Conservation (phyloP, 2,888 invertebrate species). For the Callimorpha dominula region DNA sequence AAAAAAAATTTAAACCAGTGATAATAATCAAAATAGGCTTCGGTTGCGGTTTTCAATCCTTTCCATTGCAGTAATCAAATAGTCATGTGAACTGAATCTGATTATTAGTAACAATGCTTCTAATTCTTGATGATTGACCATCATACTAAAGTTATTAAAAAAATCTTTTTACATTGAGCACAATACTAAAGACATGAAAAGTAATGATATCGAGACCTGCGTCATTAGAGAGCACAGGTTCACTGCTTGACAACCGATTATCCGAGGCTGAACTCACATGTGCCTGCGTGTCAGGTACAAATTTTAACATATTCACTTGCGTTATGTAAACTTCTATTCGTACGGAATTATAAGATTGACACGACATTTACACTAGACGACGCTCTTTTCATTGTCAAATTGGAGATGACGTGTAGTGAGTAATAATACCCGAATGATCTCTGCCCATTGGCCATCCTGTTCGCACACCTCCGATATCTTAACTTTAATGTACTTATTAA, state of each 20-base stretch:
- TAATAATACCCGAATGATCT: too few species aligned
- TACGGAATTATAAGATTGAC: too few species aligned
- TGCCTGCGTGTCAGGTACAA: neutral
- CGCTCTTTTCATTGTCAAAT: too few species aligned
- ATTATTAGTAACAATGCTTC: neutral
- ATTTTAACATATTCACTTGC: too few species aligned
- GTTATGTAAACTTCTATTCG: too few species aligned
- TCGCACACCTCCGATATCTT: too few species aligned
- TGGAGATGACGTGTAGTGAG: too few species aligned
- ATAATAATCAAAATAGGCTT: neutral
- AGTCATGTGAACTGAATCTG: neutral
- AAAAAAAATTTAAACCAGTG: neutral
- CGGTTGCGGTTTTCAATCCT: neutral
- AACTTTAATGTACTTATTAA: too few species aligned
- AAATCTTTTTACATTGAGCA: neutral
- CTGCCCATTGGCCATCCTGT: too few species aligned
- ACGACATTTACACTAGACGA: too few species aligned
- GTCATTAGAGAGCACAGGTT: constrained; percentile 37
- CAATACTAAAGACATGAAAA: constrained; percentile 9
- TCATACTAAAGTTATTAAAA: too few species aligned
- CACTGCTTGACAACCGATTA: constrained; percentile 6
- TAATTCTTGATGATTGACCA: too few species aligned
- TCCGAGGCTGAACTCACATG: constrained; percentile 3
- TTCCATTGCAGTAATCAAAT: neutral
- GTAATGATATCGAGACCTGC: constrained; percentile 29